Evolutionary conservation across 2,113 vertebrate species (phyloP).

Genomic region (Cygnus buccinator): DNA sequence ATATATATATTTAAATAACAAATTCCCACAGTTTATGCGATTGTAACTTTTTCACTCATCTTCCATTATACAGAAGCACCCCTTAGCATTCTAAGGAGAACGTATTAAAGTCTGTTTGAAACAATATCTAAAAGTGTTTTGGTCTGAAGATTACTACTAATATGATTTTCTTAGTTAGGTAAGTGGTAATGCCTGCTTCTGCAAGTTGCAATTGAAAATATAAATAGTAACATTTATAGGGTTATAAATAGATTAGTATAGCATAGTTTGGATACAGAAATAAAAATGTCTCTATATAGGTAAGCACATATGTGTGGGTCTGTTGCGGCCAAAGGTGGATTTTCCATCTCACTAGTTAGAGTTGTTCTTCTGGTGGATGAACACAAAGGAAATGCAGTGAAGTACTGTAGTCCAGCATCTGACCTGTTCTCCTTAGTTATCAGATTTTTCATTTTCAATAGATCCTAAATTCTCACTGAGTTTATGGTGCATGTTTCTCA

Average conservation of each 20-base stretch:
- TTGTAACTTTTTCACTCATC: background rate
- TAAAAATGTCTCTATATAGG: background rate
- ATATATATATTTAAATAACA: too few relatives aligned
- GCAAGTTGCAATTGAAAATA: background rate
- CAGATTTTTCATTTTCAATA: background rate
- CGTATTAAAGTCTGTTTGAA: background rate
- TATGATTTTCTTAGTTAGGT: background rate
- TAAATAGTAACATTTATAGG: background rate
- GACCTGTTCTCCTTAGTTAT: background rate
- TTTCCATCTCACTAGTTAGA: background rate
- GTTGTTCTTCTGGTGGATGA: background rate
- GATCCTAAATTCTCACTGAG: background rate
- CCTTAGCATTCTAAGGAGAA: background rate
- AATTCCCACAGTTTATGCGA: background rate
- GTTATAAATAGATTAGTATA: background rate
- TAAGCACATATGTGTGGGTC: rapidly evolving
- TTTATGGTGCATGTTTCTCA: background rate
- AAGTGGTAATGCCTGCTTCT: background rate
- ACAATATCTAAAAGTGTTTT: background rate
- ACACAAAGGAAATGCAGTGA: background rate
- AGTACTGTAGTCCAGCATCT: background rate
- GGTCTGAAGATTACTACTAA: background rate
- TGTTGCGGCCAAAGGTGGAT: background rate
- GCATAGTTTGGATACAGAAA: background rate
- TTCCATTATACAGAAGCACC: background rate